Evolutionary conservation across 1,140 invertebrate genomes (phyloP).

Genomic region (Proales similis): DNA sequence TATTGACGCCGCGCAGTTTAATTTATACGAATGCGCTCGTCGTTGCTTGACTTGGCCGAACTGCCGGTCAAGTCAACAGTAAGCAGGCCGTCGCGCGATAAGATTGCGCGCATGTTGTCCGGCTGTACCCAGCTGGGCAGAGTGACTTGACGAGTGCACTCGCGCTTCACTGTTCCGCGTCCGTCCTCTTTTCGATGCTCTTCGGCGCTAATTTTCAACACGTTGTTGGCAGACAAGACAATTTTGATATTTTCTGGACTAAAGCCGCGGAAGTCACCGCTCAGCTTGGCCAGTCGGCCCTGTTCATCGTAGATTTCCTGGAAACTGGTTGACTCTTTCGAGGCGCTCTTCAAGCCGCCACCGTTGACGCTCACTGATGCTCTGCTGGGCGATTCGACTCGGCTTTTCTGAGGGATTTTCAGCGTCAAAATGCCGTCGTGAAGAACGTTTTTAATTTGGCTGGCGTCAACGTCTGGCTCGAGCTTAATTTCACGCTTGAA

Average conservation of each 20-base stretch:
- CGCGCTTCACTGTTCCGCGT: background rate
- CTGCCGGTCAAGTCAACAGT: constrained; percentile 35
- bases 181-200: background rate
- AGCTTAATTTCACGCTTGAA: constrained; percentile 27
- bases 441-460: constrained; percentile 24
- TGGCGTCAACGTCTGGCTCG: constrained; percentile 12
- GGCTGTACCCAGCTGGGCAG: constrained; percentile 19
- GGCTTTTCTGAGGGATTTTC: constrained; percentile 16
- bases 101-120: constrained; percentile 32
- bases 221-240: constrained; percentile 24
- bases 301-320: constrained; percentile 5
- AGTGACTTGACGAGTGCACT: constrained; percentile 10
- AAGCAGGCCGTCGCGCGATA: constrained; percentile 25
- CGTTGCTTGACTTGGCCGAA: too few species aligned
- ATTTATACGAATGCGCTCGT: too few species aligned
- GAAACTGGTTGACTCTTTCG: constrained; percentile 5
- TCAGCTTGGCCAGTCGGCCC: constrained; percentile 5
- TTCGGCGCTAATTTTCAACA: constrained; percentile 6
- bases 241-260: constrained; percentile 29
- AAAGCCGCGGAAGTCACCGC: constrained; percentile 16
- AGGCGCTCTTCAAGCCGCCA: too few species aligned
- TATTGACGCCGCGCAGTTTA: too few species aligned
- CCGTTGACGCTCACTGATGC: background rate
- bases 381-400: background rate
- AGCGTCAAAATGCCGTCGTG: constrained; percentile 26